A percentile compares a stretch with the other conserved stretches of the same genome.
These are phyloP conservation scores for Chromoteleia sp. DNA, from an alignment of 2,888 invertebrate genomes.

Conservation along the genomic window DNA sequence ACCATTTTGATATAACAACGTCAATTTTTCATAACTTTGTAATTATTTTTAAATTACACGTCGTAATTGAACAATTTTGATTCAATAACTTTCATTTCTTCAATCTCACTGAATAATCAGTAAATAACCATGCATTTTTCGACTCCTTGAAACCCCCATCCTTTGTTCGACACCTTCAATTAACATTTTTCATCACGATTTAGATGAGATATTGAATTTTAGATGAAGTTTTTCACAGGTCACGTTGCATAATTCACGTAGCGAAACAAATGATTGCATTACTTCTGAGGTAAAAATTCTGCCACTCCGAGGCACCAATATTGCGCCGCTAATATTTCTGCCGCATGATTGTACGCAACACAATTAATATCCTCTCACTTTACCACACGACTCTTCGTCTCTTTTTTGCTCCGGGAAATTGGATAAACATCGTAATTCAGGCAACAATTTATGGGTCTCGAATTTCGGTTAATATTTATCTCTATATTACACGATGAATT, in stretches of 20 bases:
- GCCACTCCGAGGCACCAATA: slow-evolving; percentile 5
- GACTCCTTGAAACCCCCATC: too few relatives aligned
- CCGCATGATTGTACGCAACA: slow-evolving; percentile 14
- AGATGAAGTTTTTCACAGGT: too few relatives aligned
- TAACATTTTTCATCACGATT: slow-evolving; percentile 2
- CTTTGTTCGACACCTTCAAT: neutral
- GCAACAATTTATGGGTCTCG: slow-evolving; percentile 28
- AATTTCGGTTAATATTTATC: slow-evolving; percentile 36
- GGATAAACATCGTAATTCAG: slow-evolving; percentile 41
- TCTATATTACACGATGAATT: slow-evolving; percentile 22
- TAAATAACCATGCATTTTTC: too few relatives aligned
- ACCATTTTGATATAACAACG: too few relatives aligned
- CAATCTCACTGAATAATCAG: too few relatives aligned
- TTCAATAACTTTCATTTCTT: too few relatives aligned
- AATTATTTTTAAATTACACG: too few relatives aligned
- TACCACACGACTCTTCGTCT: slow-evolving; percentile 14
- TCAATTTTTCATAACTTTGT: too few relatives aligned
- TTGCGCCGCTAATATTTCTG: slow-evolving; percentile 19
- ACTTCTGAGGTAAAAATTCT: neutral
- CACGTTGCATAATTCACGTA: neutral
- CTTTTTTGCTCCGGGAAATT: slow-evolving; percentile 22
- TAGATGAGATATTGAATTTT: neutral
- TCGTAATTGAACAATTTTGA: too few relatives aligned
- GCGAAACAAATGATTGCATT: neutral
- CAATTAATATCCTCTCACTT: slow-evolving; percentile 41